Base-by-base conservation (phyloP, 2,888 invertebrate species). In the Branchinecta sandiegonensis region DNA sequence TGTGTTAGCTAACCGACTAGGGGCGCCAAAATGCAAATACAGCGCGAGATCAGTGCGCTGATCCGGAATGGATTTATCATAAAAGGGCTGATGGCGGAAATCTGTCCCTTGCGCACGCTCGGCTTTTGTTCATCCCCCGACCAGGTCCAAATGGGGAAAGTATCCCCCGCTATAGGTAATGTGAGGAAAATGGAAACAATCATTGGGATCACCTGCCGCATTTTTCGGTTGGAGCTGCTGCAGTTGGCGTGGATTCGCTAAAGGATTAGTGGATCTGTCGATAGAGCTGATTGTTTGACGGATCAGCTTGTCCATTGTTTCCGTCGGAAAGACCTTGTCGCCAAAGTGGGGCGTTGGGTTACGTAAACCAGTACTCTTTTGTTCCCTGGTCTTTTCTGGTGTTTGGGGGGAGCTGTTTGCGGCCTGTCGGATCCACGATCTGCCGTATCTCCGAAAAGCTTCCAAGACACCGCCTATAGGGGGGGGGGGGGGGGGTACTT, bases 101-200 rank as follows among this genome's bases (percentile, higher is more conserved):
- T 56, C 63, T 56, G 63, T 56, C 63, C 23, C 63, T 56, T 23
- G 23, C 63, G 63, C 63, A 56, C 63, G 63, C 63, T 56, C 23
- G 63, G 63, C 63, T 56, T 56, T 56, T 56, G 63, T 56, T 56
- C 63, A 56, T 56, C 63, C 63, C 56, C 63, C 63, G 23, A 56
- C 23, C 14, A 17, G 23, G 12, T 56, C 9, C 23, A 56, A 56
- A 56, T 56, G 8, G 63, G 63, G 23, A 56, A 17, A 56, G 63
- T 56, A 56, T 23, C 63, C 63, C 63, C 23, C 63, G 14, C 63
- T 56, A n/a, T 17, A 56, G 63, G 63, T 56, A 56, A 37, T 37
- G 63, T 11, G 63, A 56, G 63, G 63, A 56, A 56, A 56, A 56
- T 56, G 8, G 63, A 56, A 23, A 56, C 9, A 23, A 56, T 56